Evolutionary conservation across 2,113 vertebrate species (phyloP), one percentile per base, ranked within the genome.

Genomic region (Clarias macrocephalus): DNA sequence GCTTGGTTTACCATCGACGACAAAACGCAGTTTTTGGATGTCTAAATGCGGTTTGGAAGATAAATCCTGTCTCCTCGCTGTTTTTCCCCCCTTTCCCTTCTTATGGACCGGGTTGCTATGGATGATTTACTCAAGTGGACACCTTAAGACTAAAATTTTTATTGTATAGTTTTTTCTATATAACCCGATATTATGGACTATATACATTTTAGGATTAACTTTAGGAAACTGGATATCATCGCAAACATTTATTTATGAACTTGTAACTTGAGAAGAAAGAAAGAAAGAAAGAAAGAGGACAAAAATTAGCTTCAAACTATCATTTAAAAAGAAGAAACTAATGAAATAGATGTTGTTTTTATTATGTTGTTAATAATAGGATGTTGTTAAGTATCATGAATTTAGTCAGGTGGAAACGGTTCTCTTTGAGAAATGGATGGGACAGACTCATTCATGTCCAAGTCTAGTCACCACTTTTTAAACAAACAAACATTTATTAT

Each of bases 261-360:
- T 62, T 52, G 79, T 81, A 82, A 82, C 52, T 82, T 13, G n/a
- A 83, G 80, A 82, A 82, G 56, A 48, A 48, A 30, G 85, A 62
- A 65, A 60, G 79, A 8, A 6, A 48, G 48, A 8, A 48, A 48
- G 48, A 48, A 48, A 48, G 48, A 48, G 48, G 48, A 10, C 21
- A 16, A 72, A 72, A 73, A 16, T 25, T 28, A 59, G n/a, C 21
- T 65, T 48, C 37, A 28, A 25, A 48, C 33, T 48, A 28, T 62
- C 33, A 23, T 1, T 33, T 70, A 11, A 5, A 7, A 10, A 15
- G 5, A 25, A 52, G 8, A 5, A 13, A 13, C 48, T 1, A 48
- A 52, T 19, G 16, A 62, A 62, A 59, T 33, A n/a, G 37, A 25
- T 25, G 33, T 15, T 48, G 37, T 13, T 23, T 52, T n/a, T 15